Base-by-base conservation (phyloP, 2,113 vertebrate genomes). In the Irena cyanogastra region DNA sequence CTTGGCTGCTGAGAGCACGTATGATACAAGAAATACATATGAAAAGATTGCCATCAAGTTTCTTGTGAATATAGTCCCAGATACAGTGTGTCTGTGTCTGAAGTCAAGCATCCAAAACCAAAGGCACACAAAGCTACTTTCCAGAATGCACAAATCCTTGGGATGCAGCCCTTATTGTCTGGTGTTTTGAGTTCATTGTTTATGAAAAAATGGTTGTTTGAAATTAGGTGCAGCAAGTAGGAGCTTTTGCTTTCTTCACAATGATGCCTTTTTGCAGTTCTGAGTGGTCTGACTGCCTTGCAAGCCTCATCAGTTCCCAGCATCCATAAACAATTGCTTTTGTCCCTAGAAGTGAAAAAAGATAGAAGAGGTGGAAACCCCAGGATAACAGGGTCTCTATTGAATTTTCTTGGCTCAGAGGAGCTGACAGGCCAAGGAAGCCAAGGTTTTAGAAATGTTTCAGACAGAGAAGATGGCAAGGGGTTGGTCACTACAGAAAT, bases 371-470 rank as follows among this genome's bases (percentile, higher is more conserved):
- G 86, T 93, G 71, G 61, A 94, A 94, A 88, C 92, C 77, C 35
- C 47, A 78, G 93, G 63, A 52, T 96, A 95, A 96, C 83, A 92
- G 84, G 83, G 59, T 89, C 85, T 95, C 94, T 93, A 31, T 95
- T 97, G 91, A 95, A 93, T 94, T 96, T 96, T 42, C 64, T 96
- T 92, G 89, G 80, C 94, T 95, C 69, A 56, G 77, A 91, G 91
- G 79, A 93, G 65, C 82, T 85, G 54, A 90, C 75, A 68, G 84
- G n/a, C 82, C 92, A 87, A 78, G 42, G 74, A 95, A 96, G 89
- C 83, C 92, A 94, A 89, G 65, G 75, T 92, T 97, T 96, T 87
- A 95, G 90, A 96, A 96, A 95, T 85, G 82, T 83, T 89, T 94
- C 52, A 71, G 61, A 56, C 65, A 35, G 68, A 92, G 87, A 85